Evolutionary conservation across 2,113 vertebrate genomes (phyloP).

Genomic region (Gobio gobio): DNA sequence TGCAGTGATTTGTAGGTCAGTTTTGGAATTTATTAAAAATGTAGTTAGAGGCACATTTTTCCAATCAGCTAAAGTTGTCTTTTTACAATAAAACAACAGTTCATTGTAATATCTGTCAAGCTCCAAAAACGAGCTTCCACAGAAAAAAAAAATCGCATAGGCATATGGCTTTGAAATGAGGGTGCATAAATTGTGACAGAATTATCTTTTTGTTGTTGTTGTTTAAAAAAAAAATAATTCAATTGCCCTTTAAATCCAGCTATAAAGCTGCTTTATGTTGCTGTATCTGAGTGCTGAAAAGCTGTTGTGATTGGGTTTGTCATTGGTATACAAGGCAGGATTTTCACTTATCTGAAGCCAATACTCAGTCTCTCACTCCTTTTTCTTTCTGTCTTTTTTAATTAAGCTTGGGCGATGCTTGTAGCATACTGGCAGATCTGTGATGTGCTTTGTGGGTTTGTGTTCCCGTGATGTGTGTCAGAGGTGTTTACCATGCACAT

Average conservation of each 20-base stretch:
- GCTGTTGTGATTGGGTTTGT: background rate
- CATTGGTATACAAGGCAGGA: slow-evolving; percentile 30
- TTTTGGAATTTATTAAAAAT: background rate
- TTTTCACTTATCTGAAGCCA: slow-evolving; percentile 26
- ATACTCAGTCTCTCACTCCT: slow-evolving; percentile 13
- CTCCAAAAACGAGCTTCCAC: no score
- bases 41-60: background rate
- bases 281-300: slow-evolving; percentile 1
- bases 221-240: no score
- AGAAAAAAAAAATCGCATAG: no score
- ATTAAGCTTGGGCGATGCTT: slow-evolving; percentile 24
- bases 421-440: slow-evolving; percentile 8
- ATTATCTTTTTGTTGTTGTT: background rate
- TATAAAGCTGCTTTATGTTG: background rate
- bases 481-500: background rate
- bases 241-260: background rate
- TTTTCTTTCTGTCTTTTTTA: slow-evolving; percentile 30
- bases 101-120: no score
- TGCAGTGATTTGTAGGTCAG: background rate
- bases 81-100: no score
- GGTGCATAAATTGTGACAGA: background rate
- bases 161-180: no score
- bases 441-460: slow-evolving; percentile 18
- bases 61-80: no score
- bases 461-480: background rate